Evolutionary conservation across 1,140 invertebrate species (phyloP), one percentile per base, ranked within the genome.

Genomic region (Pseudoatta argentina): DNA sequence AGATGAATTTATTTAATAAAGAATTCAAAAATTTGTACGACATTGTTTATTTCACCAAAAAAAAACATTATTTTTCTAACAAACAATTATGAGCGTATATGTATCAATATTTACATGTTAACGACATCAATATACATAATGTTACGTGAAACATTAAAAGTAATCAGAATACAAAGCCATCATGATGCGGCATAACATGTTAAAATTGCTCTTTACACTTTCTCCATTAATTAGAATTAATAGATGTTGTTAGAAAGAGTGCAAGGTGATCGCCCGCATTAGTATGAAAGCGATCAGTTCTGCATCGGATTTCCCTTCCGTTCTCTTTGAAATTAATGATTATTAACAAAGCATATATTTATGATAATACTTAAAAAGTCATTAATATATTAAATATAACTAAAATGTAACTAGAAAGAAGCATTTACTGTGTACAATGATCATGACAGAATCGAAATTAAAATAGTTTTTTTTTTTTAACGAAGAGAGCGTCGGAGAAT

Each of bases 211-310:
- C 30, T 82, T 89, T 51, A 66, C 59, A 87, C 89, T 92, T 91
- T 91, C 91, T 79, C 88, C 85, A 55, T 75, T 92, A 92, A 92
- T 92, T 92, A 91, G 88, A 85, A 91, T 91, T 87, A 92, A 91
- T 91, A 71, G 85, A 55, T 10, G 71, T 87, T 89, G 64, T 86
- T 82, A 87, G 88, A 78, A 85, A 83, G 87, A 18, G 86, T 34
- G 53, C 55, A 59, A 64, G n/a, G 61, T 76, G 66, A 88, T 88
- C 64, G 82, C 55, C 73, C 73, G 69, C 69, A 61, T 71, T 88
- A 30, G 21, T 51, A 72, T 24, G 88, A 89, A 89, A 89, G 88
- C 55, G 88, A 77, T 87, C 61, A 82, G 34, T 89, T 89, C 86
- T 86, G 27, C 77, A 51, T 24, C 18, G 21, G 27, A 63, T 86